Evolutionary conservation across 2,888 invertebrate genomes (phyloP).

Genomic region (Bombyx huttoni): DNA sequence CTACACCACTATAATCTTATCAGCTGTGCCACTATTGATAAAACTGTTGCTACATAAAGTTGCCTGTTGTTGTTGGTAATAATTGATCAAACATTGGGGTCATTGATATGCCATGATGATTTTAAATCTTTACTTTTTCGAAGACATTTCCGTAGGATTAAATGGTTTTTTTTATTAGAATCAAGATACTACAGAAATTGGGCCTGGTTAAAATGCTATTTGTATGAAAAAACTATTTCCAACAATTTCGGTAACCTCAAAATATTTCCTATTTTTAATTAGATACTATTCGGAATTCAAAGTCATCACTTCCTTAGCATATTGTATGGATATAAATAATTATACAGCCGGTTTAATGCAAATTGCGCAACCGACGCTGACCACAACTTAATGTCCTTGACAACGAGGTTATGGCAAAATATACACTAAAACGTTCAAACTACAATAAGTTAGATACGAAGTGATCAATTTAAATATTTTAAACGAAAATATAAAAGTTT

Average conservation of each 20-base stretch:
- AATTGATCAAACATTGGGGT: not conserved
- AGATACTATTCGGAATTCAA: not conserved
- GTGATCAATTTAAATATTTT: too few species aligned
- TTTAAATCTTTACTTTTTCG: not conserved
- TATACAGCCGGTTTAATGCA: not conserved
- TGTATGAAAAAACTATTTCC: not conserved
- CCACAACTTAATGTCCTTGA: slow-evolving; percentile 31
- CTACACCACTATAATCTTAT: too few species aligned
- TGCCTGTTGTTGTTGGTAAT: not conserved
- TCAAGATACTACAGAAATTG: too few species aligned
- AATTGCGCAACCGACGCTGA: slow-evolving; percentile 10
- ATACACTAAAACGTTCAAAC: slow-evolving; percentile 2
- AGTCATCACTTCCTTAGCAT: not conserved
- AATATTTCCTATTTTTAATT: not conserved
- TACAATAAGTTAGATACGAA: slow-evolving; percentile 3
- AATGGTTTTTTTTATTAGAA: too few species aligned
- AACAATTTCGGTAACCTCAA: not conserved
- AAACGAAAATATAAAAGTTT: slow-evolving; percentile 1
- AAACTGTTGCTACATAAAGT: not conserved
- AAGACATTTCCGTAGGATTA: too few species aligned
- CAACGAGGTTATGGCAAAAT: slow-evolving; percentile 44
- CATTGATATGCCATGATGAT: not conserved
- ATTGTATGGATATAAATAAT: not conserved
- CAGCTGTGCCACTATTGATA: not conserved
- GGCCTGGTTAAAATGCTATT: too few species aligned